phyloP scores from a whole-genome alignment of 2,888 invertebrate genomes.

The Archips crataeganus region DNA sequence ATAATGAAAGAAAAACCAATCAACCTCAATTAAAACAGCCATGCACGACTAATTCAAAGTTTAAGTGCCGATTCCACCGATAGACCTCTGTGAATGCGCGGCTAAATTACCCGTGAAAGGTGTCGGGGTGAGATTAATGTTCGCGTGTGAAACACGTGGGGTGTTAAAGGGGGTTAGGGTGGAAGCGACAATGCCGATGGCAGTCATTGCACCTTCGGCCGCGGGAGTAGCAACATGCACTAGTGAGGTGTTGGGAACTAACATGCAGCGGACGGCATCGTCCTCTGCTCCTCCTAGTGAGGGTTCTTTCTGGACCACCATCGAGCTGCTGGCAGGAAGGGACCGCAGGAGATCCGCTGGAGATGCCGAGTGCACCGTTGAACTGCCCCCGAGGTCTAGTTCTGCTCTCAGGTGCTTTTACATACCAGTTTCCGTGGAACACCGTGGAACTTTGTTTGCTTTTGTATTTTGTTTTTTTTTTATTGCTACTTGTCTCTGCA shows the following conservation, averaged over 20 bases:
- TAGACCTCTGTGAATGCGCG: constrained; percentile 58
- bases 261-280: constrained; percentile 75
- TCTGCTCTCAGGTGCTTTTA: constrained; percentile 72
- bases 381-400: constrained; percentile 59
- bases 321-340: constrained; percentile 85
- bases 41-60: constrained; percentile 46
- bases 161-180: constrained; percentile 58
- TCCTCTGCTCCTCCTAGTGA: constrained; percentile 66
- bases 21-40: constrained; percentile 53
- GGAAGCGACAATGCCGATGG: constrained; percentile 65
- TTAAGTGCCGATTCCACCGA: constrained; percentile 55
- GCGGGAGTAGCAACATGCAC: constrained; percentile 70
- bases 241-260: constrained; percentile 49
- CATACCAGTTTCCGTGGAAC: neutral
- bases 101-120: constrained; percentile 64
- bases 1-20: constrained; percentile 16
- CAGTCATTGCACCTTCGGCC: constrained; percentile 82
- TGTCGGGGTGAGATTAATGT: constrained; percentile 77
- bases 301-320: constrained; percentile 87
- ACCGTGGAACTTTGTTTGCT: neutral
- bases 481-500: neutral
- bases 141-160: constrained; percentile 78
- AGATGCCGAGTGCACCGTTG: constrained; percentile 66
- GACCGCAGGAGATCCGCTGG: constrained; percentile 80
- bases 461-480: neutral